Evolutionary conservation across 1,140 invertebrate genomes (phyloP), one percentile per base, ranked within the genome.

Genomic region (Drosophila sulfurigaster): DNA sequence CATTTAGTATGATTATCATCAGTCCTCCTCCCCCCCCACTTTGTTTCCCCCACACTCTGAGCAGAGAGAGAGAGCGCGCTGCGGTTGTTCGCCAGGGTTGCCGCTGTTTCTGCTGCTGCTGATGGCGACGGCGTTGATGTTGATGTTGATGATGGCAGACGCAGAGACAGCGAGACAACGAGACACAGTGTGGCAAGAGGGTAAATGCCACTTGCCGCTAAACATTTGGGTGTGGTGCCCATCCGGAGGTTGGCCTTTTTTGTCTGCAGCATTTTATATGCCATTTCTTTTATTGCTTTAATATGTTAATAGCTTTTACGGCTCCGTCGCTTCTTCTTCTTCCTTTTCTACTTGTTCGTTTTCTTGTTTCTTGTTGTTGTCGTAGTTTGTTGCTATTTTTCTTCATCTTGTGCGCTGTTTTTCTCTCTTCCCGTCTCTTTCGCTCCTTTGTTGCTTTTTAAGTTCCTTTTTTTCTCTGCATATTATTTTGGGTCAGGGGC

Each of bases 211-310:
- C 75, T 81, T 83, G 81, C 81, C 59, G 67, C 82, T 85, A 81
- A 85, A 74, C 82, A 75, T 86, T 86, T 80, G 83, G 83, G 83
- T 88, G 83, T 82, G 66, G 80, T 80, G 52, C 13, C 79, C 35
- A 48, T 56, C 15, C 45, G 49, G 56, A 49, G 67, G 46, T 57
- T 81, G 73, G 73, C 52, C 56, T 25, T 62, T 62, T 60, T 75
- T 79, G 70, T 80, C 69, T 80, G 77, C 66, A 75, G 83, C 82
- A 60, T 82, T 91, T 85, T 91, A 74, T 82, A 85, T 83, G 76
- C 89, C 88, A 91, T 91, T 91, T 91, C 83, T 82, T 91, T 91
- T 91, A 91, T 91, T 91, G 88, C 88, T 72, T 85, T 86, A 91
- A 91, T 91, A 91, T 91, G 88, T 90, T 86, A 91, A 91, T 91